Conservation (phyloP, 2,888 invertebrate species). For the Erpobdella octoculata region DNA sequence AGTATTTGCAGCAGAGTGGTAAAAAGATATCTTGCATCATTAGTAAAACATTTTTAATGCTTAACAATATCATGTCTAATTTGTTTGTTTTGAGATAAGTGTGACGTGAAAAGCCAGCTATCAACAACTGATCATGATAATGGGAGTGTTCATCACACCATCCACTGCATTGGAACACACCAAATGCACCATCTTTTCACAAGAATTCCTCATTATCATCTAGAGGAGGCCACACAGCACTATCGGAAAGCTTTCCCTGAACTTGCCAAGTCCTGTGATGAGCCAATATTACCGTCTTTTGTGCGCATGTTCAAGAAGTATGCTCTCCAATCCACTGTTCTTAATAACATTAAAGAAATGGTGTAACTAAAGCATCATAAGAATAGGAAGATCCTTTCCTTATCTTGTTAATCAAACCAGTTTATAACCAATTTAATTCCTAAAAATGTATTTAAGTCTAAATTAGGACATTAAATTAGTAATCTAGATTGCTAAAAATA, state of each 20-base stretch:
- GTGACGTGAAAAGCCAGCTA: constrained; percentile 49
- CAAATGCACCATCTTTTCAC: constrained; percentile 49
- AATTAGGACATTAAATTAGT: no score
- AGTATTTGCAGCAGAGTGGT: no score
- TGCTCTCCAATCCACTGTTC: constrained; percentile 32
- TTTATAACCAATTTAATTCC: no score
- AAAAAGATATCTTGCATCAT: no score
- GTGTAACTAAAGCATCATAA: no score
- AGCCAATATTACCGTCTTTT: constrained; percentile 44
- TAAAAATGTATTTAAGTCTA: no score
- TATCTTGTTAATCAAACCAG: no score
- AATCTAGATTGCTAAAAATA: no score
- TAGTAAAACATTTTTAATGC: no score
- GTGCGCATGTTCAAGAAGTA: constrained; percentile 45
- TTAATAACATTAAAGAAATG: constrained; percentile 31
- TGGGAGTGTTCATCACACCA: constrained; percentile 45
- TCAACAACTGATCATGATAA: constrained; percentile 48
- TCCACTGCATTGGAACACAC: constrained; percentile 45
- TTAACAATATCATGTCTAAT: no score
- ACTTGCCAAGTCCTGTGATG: constrained; percentile 42
- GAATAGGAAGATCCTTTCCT: no score
- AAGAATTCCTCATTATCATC: constrained; percentile 47
- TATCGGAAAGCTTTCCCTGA: constrained; percentile 45
- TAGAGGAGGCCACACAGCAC: constrained; percentile 45
- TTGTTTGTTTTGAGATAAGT: no score